Percentiles rank a stretch among this genome's conserved stretches.
phyloP scores from a whole-genome alignment of 1,140 invertebrate genomes.

The Lamellibrachia luymesi region DNA sequence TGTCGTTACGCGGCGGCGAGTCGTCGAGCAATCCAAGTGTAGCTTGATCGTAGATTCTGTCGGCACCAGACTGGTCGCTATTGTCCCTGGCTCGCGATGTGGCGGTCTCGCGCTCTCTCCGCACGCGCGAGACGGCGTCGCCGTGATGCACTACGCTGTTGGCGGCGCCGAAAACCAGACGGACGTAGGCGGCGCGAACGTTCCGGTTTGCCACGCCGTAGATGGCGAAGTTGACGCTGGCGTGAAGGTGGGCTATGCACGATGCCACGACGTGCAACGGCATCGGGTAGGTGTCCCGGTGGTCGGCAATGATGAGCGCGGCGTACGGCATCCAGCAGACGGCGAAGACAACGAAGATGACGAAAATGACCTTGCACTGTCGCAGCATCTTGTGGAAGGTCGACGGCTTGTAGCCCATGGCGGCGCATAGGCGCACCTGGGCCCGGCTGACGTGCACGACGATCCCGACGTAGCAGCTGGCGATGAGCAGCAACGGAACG shows the following conservation, averaged over 20 bases:
- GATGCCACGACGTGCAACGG: constrained; percentile 16
- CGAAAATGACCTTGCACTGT: constrained; percentile 19
- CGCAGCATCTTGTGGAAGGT: neutral
- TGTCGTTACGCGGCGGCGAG: neutral
- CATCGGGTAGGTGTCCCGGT: constrained; percentile 15
- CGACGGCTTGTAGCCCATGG: neutral
- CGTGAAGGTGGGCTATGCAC: constrained; percentile 24
- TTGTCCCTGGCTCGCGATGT: too few species aligned
- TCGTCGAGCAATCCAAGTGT: neutral
- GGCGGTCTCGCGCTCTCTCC: neutral
- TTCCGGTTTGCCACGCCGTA: constrained; percentile 27
- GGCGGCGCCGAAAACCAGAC: neutral
- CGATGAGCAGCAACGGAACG: constrained; percentile 8
- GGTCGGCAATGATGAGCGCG: constrained; percentile 21
- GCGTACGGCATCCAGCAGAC: constrained; percentile 27
- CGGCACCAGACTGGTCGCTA: neutral
- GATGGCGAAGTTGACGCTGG: constrained; percentile 26
- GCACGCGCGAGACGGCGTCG: neutral
- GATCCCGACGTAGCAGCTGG: neutral
- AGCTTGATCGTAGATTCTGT: neutral
- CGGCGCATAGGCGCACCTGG: neutral
- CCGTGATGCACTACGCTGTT: neutral
- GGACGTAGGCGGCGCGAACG: constrained; percentile 2
- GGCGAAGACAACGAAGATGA: constrained; percentile 25
- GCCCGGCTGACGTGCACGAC: neutral